A percentile compares a stretch with the other conserved stretches of the same genome.
Evolutionary conservation across 2,797 vertebrate genomes (phyloP).

Genomic region (Dicrostonyx torquatus): DNA sequence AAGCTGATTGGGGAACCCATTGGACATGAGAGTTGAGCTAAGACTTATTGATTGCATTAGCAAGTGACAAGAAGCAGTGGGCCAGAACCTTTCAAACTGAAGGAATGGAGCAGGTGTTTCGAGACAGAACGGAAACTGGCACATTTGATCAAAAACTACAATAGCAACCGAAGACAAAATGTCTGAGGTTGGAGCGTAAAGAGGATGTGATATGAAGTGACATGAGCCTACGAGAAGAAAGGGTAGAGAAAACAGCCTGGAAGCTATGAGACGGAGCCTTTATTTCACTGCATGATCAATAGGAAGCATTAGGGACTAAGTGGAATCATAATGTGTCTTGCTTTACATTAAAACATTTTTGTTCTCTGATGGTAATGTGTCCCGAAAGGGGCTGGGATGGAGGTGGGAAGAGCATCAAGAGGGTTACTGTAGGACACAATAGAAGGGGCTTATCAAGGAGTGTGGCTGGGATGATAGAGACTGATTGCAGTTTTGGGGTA

Average conservation of each 20-base stretch:
- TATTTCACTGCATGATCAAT: conserved; percentile 34
- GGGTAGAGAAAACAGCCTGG: neutral
- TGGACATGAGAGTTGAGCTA: neutral
- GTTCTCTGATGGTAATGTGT: neutral
- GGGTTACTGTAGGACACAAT: neutral
- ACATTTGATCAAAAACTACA: neutral
- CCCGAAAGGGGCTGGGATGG: neutral
- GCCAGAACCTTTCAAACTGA: neutral
- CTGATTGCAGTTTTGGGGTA: neutral
- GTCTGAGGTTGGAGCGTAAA: neutral
- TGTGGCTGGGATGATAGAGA: neutral
- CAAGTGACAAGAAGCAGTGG: neutral
- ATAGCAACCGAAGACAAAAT: neutral
- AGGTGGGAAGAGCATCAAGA: neutral
- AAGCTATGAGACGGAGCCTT: neutral
- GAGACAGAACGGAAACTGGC: neutral
- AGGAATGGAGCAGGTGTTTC: neutral
- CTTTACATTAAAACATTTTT: neutral
- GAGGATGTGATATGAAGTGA: neutral
- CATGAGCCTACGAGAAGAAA: neutral
- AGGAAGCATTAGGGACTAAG: neutral
- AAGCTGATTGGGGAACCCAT: neutral
- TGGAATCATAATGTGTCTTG: neutral
- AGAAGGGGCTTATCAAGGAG: neutral
- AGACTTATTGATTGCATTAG: neutral